These are phyloP conservation scores for Calameuta pallipes DNA, from an alignment of 2,888 invertebrate genomes.

Conservation along the genomic window DNA sequence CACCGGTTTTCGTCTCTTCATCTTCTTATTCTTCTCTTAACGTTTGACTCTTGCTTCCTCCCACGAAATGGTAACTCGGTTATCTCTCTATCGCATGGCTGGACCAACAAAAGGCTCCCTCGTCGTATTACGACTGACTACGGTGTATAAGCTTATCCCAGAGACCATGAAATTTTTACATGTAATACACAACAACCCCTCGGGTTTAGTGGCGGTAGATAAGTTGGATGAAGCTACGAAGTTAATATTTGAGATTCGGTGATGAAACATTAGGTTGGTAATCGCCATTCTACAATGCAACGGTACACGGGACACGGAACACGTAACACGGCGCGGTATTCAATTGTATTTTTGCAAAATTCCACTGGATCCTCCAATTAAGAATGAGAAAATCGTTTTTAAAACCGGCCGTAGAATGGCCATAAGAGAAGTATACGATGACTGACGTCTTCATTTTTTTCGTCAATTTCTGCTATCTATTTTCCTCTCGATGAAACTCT, in stretches of 20 bases:
- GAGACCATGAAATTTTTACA: not conserved
- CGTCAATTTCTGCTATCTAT: not conserved
- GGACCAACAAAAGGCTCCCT: not conserved
- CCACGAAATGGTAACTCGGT: not conserved
- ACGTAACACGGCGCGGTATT: too few species aligned
- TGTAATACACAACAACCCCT: not conserved
- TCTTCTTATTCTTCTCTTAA: constrained; percentile 4
- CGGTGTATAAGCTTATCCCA: not conserved
- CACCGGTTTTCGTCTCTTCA: constrained; percentile 1
- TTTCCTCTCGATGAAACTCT: not conserved
- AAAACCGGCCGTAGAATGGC: too few species aligned
- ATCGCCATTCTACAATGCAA: too few species aligned
- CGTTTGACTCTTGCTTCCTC: not conserved
- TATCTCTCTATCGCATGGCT: constrained; percentile 3
- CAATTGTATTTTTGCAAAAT: too few species aligned
- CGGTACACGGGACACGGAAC: too few species aligned
- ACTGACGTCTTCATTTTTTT: not conserved
- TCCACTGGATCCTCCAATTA: too few species aligned
- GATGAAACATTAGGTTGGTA: not conserved
- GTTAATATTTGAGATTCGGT: not conserved
- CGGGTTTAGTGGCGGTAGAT: not conserved
- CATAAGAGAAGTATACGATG: not conserved
- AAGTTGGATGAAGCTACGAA: not conserved
- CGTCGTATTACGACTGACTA: not conserved
- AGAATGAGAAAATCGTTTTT: too few species aligned